Evolutionary conservation across 2,888 invertebrate genomes (phyloP).

Genomic region (Eupithecia subfuscata): DNA sequence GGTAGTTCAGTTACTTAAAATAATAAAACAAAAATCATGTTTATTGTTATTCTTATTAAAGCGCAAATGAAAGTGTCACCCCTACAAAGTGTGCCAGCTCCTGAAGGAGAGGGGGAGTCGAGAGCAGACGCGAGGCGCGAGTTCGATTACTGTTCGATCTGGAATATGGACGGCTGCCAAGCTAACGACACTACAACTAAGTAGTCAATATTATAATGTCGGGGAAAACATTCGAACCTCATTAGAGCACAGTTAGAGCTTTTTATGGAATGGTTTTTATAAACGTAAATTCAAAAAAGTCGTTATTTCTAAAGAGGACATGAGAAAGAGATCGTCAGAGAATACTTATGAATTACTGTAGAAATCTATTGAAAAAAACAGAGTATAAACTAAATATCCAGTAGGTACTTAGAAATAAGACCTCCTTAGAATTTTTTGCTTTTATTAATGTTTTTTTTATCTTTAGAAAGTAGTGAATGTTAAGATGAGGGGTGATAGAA

Average conservation of each 20-base stretch:
- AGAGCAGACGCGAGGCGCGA: conserved; percentile 18
- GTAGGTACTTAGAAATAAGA: too few species aligned
- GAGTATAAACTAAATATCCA: too few species aligned
- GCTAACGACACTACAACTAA: conserved; percentile 7
- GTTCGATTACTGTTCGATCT: conserved; percentile 35
- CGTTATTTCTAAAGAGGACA: not conserved
- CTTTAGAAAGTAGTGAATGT: too few species aligned
- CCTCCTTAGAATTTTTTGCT: too few species aligned
- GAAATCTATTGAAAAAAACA: not conserved
- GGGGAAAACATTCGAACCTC: not conserved
- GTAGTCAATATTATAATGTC: not conserved
- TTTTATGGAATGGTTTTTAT: not conserved
- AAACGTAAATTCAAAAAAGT: not conserved
- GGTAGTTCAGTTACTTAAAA: too few species aligned
- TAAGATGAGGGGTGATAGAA: not conserved
- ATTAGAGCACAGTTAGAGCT: not conserved
- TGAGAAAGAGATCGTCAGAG: not conserved
- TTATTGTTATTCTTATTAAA: not conserved
- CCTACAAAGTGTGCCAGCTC: conserved; percentile 25
- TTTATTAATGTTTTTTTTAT: too few species aligned
- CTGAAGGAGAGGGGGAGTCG: conserved; percentile 22
- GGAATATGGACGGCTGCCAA: conserved; percentile 6
- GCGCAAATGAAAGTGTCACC: conserved; percentile 17
- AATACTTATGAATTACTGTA: not conserved
- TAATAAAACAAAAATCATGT: too few species aligned